Evolutionary conservation across 2,797 vertebrate genomes (phyloP).

Genomic region (Thripadectes ignobilis): DNA sequence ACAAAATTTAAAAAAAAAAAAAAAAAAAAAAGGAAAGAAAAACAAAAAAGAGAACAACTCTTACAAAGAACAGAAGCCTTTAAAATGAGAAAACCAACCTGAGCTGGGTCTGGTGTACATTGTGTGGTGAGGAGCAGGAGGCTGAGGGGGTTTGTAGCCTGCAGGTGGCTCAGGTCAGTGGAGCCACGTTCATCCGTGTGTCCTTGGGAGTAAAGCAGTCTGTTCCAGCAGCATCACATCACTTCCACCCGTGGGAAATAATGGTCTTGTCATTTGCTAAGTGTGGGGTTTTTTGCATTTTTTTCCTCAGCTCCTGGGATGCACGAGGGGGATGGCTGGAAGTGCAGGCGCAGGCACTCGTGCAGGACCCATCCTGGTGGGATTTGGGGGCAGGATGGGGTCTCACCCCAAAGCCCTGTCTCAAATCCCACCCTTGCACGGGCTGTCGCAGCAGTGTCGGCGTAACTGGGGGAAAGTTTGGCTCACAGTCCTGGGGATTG

Average conservation of each 20-base stretch:
- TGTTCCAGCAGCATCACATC: constrained; percentile 52
- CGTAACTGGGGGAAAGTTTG: rapidly evolving
- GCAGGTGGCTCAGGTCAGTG: background rate
- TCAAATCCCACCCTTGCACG: background rate
- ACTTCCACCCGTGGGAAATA: constrained; percentile 75
- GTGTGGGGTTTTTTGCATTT: constrained; percentile 52
- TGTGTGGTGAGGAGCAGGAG: constrained; percentile 57
- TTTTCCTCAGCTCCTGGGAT: constrained; percentile 72
- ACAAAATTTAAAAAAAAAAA: constrained; percentile 38
- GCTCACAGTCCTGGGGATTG: background rate
- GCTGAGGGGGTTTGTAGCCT: constrained; percentile 15
- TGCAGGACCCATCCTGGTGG: background rate
- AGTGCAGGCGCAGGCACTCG: background rate
- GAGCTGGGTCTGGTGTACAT: constrained; percentile 65
- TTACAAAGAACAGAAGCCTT: constrained; percentile 74
- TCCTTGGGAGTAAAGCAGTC: constrained; percentile 45
- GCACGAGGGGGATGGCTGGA: constrained; percentile 62
- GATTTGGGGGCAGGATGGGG: background rate
- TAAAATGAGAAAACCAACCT: constrained; percentile 61
- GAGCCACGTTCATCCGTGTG: background rate
- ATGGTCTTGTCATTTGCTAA: constrained; percentile 74
- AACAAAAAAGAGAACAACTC: constrained; percentile 48
- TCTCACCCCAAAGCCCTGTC: background rate
- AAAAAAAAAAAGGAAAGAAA: background rate
- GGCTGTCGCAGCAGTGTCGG: background rate